Conservation (phyloP, 2,888 invertebrate genomes). For the Tromatobia lineatoria region DNA sequence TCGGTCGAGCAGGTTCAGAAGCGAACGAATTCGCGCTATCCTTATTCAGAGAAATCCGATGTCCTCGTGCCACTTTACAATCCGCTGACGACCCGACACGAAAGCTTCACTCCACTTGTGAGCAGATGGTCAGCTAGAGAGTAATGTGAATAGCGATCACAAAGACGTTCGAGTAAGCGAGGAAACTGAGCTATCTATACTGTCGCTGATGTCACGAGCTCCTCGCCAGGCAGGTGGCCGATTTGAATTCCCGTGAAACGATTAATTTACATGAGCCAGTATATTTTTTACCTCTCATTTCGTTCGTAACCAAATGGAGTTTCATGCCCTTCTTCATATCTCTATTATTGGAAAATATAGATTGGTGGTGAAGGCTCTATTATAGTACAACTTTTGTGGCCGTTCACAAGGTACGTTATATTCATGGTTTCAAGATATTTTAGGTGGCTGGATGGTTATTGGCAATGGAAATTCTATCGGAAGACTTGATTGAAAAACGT, state of each 20-base stretch:
- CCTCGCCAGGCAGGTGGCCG: constrained; percentile 33
- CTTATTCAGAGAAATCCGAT: constrained; percentile 75
- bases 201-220: constrained; percentile 36
- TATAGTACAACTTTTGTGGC: background rate
- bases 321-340: background rate
- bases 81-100: constrained; percentile 60
- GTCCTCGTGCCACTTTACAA: constrained; percentile 65
- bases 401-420: too few species aligned
- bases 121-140: background rate
- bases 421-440: background rate
- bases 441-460: background rate
- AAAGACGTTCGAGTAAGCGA: constrained; percentile 27
- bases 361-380: background rate
- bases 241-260: constrained; percentile 49
- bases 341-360: background rate
- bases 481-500: background rate
- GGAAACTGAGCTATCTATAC: constrained; percentile 17
- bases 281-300: constrained; percentile 16
- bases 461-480: background rate
- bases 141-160: constrained; percentile 19
- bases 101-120: constrained; percentile 38
- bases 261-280: constrained; percentile 46
- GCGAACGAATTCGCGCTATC: constrained; percentile 72
- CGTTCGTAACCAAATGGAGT: background rate
- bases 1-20: constrained; percentile 26